Percentiles rank a stretch among this genome's conserved stretches.
These are phyloP conservation scores for Eugnorisma glareosa DNA, from an alignment of 2,888 invertebrate species.

Conservation along the genomic window DNA sequence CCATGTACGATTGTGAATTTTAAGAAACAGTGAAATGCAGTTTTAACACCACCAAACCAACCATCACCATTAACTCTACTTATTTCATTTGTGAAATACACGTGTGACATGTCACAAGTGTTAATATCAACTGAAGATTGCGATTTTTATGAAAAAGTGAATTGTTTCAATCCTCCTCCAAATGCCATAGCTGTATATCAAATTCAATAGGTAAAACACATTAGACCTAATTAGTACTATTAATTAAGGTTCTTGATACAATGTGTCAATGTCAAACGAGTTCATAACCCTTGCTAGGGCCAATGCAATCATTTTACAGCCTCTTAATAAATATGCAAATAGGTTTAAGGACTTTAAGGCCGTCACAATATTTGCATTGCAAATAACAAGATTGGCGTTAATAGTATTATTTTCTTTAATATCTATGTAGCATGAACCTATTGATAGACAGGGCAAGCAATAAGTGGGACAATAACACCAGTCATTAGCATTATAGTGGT, in stretches of 20 bases:
- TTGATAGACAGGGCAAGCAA: slow-evolving; percentile 71
- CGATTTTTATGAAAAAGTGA: not conserved
- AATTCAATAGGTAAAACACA: not conserved
- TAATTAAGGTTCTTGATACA: not conserved
- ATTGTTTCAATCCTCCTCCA: not conserved
- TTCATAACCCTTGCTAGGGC: slow-evolving; percentile 4
- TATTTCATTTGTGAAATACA: not conserved
- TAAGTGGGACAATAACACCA: slow-evolving; percentile 80
- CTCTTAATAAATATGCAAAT: slow-evolving; percentile 17
- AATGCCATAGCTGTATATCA: not conserved
- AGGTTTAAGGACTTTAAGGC: slow-evolving; percentile 15
- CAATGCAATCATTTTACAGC: slow-evolving; percentile 22
- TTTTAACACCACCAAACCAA: too few relatives aligned
- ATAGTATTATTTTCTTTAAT: slow-evolving; percentile 42
- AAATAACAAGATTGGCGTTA: slow-evolving; percentile 44
- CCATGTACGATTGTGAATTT: not conserved
- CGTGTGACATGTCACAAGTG: not conserved
- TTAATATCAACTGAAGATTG: not conserved
- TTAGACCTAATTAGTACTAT: not conserved
- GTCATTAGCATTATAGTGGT: slow-evolving; percentile 65
- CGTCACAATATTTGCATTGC: slow-evolving; percentile 28
- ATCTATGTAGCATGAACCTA: slow-evolving; percentile 58
- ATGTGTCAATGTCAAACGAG: slow-evolving; percentile 22
- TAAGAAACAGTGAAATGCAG: slow-evolving; percentile 1
- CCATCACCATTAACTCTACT: not conserved